Evolutionary conservation across 2,888 invertebrate genomes (phyloP), one percentile per base, ranked within the genome.

Genomic region (Cataglyphis cursor): DNA sequence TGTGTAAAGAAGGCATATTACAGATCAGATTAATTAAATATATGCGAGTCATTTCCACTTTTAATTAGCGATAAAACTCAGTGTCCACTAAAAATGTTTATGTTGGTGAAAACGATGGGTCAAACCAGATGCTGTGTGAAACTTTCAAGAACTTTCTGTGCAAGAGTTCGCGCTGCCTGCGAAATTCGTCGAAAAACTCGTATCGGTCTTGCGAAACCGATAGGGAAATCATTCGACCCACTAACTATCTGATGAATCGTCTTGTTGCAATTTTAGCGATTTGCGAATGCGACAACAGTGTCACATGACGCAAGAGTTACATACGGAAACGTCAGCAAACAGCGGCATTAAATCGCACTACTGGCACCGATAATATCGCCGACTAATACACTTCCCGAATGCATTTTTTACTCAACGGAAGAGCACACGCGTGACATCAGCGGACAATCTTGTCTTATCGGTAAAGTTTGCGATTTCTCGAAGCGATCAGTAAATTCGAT

Each of bases 381-480:
- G 35, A 12, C 21, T 80, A 80, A 80, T 72, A 44, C 72, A 78
- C 78, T 70, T 59, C 21, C 24, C 72, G 78, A 44, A 21, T n/a
- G n/a, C 8, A 51, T 51, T 35, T 59, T 44, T 80, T 48, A 24
- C 59, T 57, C 70, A 57, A 57, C 24, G 10, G 0, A 44, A 18
- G 15, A 41, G 12, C 31, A 12, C 21, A 21, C 35, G 24, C 54
- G 51, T n/a, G 51, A 41, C 57, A n/a, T 78, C 57, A n/a, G 12
- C 8, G 41, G 21, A 24, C 31, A 24, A 44, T 8, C 18, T n/a
- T 28, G 15, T 8, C 59, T 74, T 28, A 4, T 54, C 10, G 44
- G 31, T 10, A 64, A 15, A 44, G 31, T 78, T 78, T 38, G 41
- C 15, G 41, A 15, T 28, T 70, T 21, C 1, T 78, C 41, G 57